These are phyloP conservation scores for Archilochus colubris DNA, from an alignment of 2,113 vertebrate genomes.

Conservation along the genomic window DNA sequence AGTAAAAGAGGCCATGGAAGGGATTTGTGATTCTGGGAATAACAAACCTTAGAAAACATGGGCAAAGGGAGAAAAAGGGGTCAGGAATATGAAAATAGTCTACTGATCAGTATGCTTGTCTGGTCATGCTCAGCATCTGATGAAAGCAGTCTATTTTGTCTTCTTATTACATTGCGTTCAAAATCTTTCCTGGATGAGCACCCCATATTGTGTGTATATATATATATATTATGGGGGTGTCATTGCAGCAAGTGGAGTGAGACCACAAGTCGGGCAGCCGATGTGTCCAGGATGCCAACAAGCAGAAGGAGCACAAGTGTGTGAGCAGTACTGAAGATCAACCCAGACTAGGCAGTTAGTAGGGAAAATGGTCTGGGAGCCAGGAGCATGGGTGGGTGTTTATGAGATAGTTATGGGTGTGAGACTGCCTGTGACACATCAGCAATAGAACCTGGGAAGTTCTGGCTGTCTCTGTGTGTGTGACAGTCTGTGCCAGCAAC, in stretches of 20 bases:
- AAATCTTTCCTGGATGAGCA: neutral
- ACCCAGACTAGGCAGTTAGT: neutral
- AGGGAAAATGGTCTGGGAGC: neutral
- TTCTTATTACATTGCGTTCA: neutral
- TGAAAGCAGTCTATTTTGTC: neutral
- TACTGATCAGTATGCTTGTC: fast-evolving
- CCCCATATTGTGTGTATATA: neutral
- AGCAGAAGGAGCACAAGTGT: neutral
- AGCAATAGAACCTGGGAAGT: neutral
- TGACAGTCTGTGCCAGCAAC: neutral
- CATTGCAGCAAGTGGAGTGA: neutral
- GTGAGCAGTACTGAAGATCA: neutral
- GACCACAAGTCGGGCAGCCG: neutral
- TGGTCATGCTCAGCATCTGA: neutral
- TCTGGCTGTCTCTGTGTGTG: neutral
- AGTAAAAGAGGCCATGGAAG: neutral
- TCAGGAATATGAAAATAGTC: neutral
- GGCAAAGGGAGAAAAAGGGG: neutral
- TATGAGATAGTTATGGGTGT: fast-evolving
- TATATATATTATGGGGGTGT: fast-evolving
- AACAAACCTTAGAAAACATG: neutral
- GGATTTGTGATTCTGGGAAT: neutral
- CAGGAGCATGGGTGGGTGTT: fast-evolving
- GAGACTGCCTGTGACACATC: neutral
- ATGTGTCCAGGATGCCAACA: fast-evolving